Conservation (phyloP, 2,113 vertebrate genomes). For the Rattus rattus region DNA sequence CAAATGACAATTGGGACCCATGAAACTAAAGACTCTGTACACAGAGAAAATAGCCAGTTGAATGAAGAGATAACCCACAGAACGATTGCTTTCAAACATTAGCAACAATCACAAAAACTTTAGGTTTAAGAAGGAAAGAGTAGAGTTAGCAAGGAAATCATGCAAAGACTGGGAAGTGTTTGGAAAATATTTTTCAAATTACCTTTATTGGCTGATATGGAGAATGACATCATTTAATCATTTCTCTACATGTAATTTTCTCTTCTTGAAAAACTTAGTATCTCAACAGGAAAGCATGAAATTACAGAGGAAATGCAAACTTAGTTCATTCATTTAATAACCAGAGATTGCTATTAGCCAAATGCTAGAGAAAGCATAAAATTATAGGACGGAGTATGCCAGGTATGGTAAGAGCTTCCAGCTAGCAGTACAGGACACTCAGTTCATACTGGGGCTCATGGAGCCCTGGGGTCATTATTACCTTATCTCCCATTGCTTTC, state of each 20-base stretch:
- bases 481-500: background rate
- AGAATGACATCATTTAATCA: background rate
- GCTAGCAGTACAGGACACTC: background rate
- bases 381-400: background rate
- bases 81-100: background rate
- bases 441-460: background rate
- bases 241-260: background rate
- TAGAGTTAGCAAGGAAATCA: background rate
- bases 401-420: background rate
- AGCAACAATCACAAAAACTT: background rate
- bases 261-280: background rate
- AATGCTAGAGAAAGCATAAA: background rate
- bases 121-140: background rate
- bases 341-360: background rate
- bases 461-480: background rate
- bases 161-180: background rate
- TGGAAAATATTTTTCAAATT: background rate
- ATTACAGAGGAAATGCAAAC: background rate
- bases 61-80: background rate
- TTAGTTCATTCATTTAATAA: background rate
- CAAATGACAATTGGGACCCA: background rate
- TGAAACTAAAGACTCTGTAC: background rate
- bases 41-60: background rate
- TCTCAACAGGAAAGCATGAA: background rate
- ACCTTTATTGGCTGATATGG: background rate